Conservation (phyloP, 92 coral and sea anemone genomes). For the Galaxea fascicularis region DNA sequence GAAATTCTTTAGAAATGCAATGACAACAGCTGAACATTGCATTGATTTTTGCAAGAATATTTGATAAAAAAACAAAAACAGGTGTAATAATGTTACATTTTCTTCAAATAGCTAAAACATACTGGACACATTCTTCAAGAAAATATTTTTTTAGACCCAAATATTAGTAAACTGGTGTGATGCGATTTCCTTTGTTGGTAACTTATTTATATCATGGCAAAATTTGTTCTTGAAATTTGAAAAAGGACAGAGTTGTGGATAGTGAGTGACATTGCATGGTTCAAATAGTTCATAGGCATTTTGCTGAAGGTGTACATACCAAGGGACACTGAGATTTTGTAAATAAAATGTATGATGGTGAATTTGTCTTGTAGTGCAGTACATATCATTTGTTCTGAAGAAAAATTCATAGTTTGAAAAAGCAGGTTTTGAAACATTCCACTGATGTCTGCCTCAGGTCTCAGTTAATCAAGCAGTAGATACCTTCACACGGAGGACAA, state of each 20-base stretch:
- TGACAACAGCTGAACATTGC: neutral
- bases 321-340: neutral
- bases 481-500: no score
- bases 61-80: neutral
- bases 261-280: neutral
- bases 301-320: neutral
- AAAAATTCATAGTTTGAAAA: no score
- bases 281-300: neutral
- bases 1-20: neutral
- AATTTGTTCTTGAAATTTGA: neutral
- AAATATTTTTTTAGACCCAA: conserved; percentile 14
- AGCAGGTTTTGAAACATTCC: no score
- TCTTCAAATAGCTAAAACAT: neutral
- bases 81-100: neutral
- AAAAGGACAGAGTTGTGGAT: neutral
- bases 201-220: conserved; percentile 25
- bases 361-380: neutral
- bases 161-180: neutral
- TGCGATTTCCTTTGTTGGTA: neutral
- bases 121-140: neutral
- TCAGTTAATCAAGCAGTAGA: no score
- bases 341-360: conserved; percentile 28
- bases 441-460: no score
- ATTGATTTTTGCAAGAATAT: neutral
- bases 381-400: neutral